Evolutionary conservation across 2,113 vertebrate genomes (phyloP).

Genomic region (Solea senegalensis): DNA sequence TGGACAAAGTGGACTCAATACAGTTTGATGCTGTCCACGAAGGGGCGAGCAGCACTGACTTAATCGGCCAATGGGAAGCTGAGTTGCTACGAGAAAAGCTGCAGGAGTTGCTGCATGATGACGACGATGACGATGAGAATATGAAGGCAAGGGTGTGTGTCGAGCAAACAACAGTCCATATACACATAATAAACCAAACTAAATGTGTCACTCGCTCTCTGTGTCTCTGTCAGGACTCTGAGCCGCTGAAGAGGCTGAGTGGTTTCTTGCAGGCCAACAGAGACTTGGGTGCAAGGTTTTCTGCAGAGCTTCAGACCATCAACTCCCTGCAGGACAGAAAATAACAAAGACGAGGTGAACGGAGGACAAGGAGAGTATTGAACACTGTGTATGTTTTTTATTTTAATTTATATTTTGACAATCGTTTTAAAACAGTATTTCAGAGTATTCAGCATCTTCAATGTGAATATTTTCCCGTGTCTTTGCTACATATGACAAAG

Average conservation of each 20-base stretch:
- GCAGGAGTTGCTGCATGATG: constrained; percentile 70
- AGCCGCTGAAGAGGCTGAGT: constrained; percentile 58
- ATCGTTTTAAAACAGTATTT: too few relatives aligned
- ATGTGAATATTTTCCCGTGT: too few relatives aligned
- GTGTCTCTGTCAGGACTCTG: constrained; percentile 34
- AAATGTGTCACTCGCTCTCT: neutral
- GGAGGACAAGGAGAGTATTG: neutral
- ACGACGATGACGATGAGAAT: constrained; percentile 41
- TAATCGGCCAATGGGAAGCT: constrained; percentile 78
- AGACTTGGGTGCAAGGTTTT: constrained; percentile 71
- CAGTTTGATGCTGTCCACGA: constrained; percentile 43
- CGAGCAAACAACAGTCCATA: neutral
- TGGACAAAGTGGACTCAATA: constrained; percentile 69
- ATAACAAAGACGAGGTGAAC: neutral
- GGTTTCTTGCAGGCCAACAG: constrained; percentile 68
- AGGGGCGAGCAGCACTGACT: constrained; percentile 50
- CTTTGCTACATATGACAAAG: too few relatives aligned
- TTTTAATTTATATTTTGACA: neutral
- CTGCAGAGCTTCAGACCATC: constrained; percentile 59
- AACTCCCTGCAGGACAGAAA: constrained; percentile 23
- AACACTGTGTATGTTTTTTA: neutral
- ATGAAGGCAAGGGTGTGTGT: constrained; percentile 57
- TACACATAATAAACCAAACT: neutral
- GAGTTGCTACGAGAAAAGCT: constrained; percentile 81
- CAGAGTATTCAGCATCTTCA: too few relatives aligned